phyloP scores from a whole-genome alignment of 2,797 vertebrate species.

The Tragopan temminckii region DNA sequence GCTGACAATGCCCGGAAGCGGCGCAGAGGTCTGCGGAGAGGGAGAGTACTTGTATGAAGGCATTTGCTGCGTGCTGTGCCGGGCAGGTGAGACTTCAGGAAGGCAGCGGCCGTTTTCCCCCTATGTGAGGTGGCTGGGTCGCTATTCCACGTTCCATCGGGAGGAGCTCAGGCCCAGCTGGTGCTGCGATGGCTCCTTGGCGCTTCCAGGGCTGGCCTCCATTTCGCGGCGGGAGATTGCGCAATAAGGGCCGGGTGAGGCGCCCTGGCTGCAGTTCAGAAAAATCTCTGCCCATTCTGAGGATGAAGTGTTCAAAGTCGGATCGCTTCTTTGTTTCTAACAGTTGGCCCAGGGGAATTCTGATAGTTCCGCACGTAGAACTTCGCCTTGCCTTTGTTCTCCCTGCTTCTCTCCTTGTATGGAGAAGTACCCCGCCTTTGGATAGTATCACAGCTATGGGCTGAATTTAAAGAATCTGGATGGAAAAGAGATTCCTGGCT shows the following conservation, averaged over 20 bases:
- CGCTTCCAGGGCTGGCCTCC: not conserved
- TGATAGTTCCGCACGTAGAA: not conserved
- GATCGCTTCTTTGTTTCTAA: not conserved
- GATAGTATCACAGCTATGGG: accelerated
- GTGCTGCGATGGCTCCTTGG: not conserved
- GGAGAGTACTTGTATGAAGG: not conserved
- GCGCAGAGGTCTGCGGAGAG: not conserved
- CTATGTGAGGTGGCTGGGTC: accelerated
- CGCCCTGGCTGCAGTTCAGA: not conserved
- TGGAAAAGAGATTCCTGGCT: accelerated
- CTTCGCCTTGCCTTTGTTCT: not conserved
- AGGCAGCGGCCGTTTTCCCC: accelerated
- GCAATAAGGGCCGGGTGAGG: not conserved
- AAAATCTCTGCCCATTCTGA: not conserved
- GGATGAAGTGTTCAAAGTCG: not conserved
- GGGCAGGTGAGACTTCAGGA: conserved; percentile 50
- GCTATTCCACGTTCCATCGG: accelerated
- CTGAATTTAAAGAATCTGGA: not conserved
- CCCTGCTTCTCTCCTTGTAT: not conserved
- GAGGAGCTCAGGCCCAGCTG: accelerated
- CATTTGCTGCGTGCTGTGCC: conserved; percentile 40
- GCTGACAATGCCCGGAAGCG: not conserved
- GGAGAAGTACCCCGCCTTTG: not conserved
- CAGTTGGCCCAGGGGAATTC: accelerated
- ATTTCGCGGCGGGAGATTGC: accelerated